These are phyloP conservation scores for Galendromus occidentalis DNA, from an alignment of 1,140 invertebrate genomes.

Conservation along the genomic window DNA sequence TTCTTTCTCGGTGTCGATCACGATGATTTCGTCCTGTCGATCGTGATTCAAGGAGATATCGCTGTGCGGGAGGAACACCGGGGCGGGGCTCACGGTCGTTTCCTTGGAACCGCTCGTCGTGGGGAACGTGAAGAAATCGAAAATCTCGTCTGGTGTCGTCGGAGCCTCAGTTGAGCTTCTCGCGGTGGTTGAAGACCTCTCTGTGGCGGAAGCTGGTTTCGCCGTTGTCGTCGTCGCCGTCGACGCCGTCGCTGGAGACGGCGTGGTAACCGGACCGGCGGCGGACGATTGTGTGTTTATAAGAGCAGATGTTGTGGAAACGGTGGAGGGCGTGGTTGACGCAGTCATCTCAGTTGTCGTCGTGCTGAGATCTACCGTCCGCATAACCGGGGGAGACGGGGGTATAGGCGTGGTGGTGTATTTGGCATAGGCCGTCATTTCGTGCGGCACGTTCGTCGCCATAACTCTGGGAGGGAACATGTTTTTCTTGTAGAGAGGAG, in stretches of 20 bases:
- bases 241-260: neutral
- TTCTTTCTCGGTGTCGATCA: neutral
- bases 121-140: constrained; percentile 9
- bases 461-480: constrained; percentile 6
- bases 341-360: neutral
- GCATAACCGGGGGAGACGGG: neutral
- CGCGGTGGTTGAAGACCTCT: neutral
- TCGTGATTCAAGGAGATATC: constrained; percentile 5
- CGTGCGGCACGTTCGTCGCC: neutral
- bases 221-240: neutral
- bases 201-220: neutral
- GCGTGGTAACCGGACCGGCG: neutral
- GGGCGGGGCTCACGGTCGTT: neutral
- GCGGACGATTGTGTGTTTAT: neutral
- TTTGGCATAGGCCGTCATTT: constrained; percentile 9
- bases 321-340: neutral
- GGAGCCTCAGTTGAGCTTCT: neutral
- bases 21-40: constrained; percentile 6
- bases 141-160: neutral
- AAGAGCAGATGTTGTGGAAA: neutral
- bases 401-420: constrained; percentile 7
- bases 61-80: neutral
- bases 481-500: constrained; percentile 9
- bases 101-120: neutral
- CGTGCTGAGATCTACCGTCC: neutral